Conservation (phyloP, 2,797 vertebrate species). For the Squalus acanthias region DNA sequence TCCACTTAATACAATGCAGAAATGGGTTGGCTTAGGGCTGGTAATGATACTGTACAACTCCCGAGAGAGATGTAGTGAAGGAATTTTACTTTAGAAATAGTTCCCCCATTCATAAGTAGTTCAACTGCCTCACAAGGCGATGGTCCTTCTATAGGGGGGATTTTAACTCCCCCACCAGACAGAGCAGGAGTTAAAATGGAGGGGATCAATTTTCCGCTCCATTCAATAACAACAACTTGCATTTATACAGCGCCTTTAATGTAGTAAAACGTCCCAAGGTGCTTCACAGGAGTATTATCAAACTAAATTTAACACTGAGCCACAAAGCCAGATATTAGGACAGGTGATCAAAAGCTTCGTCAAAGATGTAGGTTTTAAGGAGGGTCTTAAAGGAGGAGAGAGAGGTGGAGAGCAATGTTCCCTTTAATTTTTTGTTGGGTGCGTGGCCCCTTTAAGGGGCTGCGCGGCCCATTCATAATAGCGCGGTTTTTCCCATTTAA, state of each 20-base stretch:
- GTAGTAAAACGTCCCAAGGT: not conserved
- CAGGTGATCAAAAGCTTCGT: no score
- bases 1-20: not conserved
- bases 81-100: not conserved
- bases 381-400: no score
- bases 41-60: not conserved
- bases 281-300: not conserved
- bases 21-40: not conserved
- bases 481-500: no score
- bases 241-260: not conserved
- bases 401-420: no score
- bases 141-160: not conserved
- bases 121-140: not conserved
- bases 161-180: not conserved
- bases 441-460: no score
- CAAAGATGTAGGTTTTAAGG: no score
- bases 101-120: not conserved
- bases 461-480: no score
- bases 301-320: not conserved
- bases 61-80: not conserved
- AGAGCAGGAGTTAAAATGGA: not conserved
- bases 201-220: not conserved
- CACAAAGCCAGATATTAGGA: no score
- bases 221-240: not conserved
- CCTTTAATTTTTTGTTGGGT: no score